These are phyloP conservation scores for Acanthochromis polyacanthus DNA, from an alignment of 2,113 vertebrate species.

Conservation along the genomic window DNA sequence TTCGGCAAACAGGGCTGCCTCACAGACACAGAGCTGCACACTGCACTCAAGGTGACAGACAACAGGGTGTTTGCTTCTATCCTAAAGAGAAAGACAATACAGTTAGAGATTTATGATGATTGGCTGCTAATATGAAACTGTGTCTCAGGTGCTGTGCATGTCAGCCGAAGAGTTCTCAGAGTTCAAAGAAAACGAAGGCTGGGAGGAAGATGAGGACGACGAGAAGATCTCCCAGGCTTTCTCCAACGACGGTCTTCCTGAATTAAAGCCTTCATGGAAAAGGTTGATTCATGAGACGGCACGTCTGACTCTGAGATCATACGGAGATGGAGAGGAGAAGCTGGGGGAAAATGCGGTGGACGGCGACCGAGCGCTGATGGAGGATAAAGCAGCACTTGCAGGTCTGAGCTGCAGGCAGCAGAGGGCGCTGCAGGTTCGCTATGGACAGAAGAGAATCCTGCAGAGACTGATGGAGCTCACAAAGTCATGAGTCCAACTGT, in stretches of 20 bases:
- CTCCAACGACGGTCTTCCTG: slow-evolving; percentile 83
- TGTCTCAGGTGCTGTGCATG: slow-evolving; percentile 91
- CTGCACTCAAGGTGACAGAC: slow-evolving; percentile 88
- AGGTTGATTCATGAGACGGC: slow-evolving; percentile 84
- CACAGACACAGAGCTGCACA: slow-evolving; percentile 89
- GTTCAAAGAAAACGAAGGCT: slow-evolving; percentile 88
- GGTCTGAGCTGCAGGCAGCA: slow-evolving; percentile 85
- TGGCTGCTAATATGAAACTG: neutral
- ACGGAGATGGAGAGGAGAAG: slow-evolving; percentile 63
- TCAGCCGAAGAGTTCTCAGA: slow-evolving; percentile 88
- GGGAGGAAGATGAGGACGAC: slow-evolving; percentile 86
- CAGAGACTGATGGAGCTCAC: slow-evolving; percentile 86
- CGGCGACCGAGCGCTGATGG: slow-evolving; percentile 81
- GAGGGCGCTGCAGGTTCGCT: slow-evolving; percentile 90
- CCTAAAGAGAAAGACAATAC: neutral
- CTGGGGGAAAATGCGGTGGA: slow-evolving; percentile 66
- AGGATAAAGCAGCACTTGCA: slow-evolving; percentile 69
- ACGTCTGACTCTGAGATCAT: slow-evolving; percentile 84
- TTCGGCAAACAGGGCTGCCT: slow-evolving; percentile 89
- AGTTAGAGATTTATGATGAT: neutral
- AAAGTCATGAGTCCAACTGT: slow-evolving; percentile 16
- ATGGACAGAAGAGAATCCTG: slow-evolving; percentile 92
- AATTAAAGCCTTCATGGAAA: slow-evolving; percentile 85
- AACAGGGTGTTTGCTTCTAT: neutral
- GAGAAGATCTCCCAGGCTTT: slow-evolving; percentile 72